Evolutionary conservation across 2,888 invertebrate genomes (phyloP).

Genomic region (Lottia gigantea): DNA sequence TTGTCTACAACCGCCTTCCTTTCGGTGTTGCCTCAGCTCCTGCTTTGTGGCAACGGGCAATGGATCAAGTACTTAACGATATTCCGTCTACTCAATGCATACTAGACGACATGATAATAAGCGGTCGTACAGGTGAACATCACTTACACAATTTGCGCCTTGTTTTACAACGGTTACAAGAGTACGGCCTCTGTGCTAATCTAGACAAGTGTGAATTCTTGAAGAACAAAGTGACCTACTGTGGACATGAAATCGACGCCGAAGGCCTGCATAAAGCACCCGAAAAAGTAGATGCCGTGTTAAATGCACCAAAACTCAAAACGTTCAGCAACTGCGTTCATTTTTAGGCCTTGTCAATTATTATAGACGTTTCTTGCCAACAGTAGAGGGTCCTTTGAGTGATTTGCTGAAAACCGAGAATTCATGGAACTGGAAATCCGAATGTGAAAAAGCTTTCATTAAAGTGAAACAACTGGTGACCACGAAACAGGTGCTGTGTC

Average conservation of each 20-base stretch:
- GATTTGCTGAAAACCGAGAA: conserved; percentile 30
- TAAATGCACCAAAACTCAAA: not conserved
- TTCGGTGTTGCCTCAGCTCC: too few relatives aligned
- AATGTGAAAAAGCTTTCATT: conserved; percentile 35
- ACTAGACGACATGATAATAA: conserved; percentile 19
- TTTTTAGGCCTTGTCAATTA: conserved; percentile 17
- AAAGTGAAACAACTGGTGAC: conserved; percentile 42
- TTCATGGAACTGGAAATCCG: conserved; percentile 32
- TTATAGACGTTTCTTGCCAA: conserved; percentile 4
- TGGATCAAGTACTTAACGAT: too few relatives aligned
- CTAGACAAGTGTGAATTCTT: conserved; percentile 9
- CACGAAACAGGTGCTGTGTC: conserved; percentile 44
- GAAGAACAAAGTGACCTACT: not conserved
- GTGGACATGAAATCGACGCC: conserved; percentile 3
- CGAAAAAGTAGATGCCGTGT: conserved; percentile 9
- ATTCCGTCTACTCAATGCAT: not conserved
- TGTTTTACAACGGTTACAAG: not conserved
- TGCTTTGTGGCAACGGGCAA: too few relatives aligned
- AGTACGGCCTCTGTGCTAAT: not conserved
- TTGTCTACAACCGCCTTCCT: too few relatives aligned
- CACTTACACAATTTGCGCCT: conserved; percentile 15
- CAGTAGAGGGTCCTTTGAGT: conserved; percentile 37
- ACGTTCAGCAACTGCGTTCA: conserved; percentile 7
- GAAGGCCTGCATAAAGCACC: conserved; percentile 11
- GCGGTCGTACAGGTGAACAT: conserved; percentile 22